Percentiles rank a stretch among this genome's conserved stretches.
Evolutionary conservation across 2,888 invertebrate species (phyloP).

Genomic region (Agriopis leucophaearia): DNA sequence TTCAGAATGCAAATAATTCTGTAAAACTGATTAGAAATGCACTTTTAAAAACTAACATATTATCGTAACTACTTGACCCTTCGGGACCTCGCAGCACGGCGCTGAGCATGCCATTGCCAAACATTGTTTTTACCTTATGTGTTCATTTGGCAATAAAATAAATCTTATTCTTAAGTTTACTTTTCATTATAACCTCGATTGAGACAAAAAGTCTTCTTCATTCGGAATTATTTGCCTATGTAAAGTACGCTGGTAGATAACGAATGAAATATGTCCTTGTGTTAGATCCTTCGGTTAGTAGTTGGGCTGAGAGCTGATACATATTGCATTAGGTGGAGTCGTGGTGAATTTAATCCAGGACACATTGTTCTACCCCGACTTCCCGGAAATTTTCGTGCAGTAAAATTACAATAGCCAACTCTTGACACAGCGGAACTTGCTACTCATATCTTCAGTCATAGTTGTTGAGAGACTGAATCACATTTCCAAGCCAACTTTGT

Average conservation of each 20-base stretch:
- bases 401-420: constrained; percentile 23
- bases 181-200: constrained; percentile 9
- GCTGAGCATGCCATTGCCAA: not conserved
- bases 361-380: constrained; percentile 62
- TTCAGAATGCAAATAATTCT: not conserved
- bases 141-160: too few relatives aligned
- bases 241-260: constrained; percentile 12
- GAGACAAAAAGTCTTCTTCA: constrained; percentile 4
- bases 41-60: not conserved
- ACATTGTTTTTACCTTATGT: too few relatives aligned
- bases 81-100: too few relatives aligned
- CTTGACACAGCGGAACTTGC: not conserved
- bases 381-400: constrained; percentile 46
- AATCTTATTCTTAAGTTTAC: constrained; percentile 1
- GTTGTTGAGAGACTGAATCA: not conserved
- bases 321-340: constrained; percentile 72
- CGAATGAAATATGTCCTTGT: constrained; percentile 38
- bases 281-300: constrained; percentile 39
- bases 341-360: constrained; percentile 62
- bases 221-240: constrained; percentile 7
- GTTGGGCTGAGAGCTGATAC: constrained; percentile 62
- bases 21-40: not conserved
- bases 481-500: not conserved
- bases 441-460: not conserved
- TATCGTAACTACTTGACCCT: too few relatives aligned